Conservation (phyloP, 2,113 vertebrate species). For the Peromyscus californicus region DNA sequence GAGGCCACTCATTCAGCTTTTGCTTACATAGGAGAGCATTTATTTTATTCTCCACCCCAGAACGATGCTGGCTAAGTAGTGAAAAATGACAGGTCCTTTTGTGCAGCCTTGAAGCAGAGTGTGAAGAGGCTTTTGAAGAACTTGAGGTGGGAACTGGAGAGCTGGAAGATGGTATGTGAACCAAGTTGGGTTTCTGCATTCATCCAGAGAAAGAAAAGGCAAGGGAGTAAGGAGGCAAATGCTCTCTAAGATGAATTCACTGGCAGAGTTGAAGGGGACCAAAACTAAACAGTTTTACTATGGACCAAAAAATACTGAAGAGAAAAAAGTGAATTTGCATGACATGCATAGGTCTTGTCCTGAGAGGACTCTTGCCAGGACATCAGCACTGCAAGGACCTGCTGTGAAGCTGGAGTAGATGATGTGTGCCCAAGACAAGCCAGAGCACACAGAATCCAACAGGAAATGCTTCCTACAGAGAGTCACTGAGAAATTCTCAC, state of each 20-base stretch:
- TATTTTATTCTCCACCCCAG: not conserved
- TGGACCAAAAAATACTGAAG: not conserved
- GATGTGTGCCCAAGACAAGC: not conserved
- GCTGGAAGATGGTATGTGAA: not conserved
- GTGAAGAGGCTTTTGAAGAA: not conserved
- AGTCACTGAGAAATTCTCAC: not conserved
- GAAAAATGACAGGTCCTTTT: not conserved
- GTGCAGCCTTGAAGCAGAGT: not conserved
- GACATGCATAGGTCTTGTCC: accelerated
- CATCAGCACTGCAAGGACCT: too few species aligned
- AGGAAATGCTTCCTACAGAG: not conserved
- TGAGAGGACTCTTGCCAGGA: not conserved
- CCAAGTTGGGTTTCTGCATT: not conserved
- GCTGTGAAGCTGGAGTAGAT: not conserved
- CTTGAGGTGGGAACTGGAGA: not conserved
- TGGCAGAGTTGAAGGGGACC: not conserved
- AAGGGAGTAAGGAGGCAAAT: not conserved
- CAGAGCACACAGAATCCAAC: not conserved
- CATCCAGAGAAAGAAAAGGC: not conserved
- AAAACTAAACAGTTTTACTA: not conserved
- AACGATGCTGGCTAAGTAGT: not conserved
- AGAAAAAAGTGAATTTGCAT: not conserved
- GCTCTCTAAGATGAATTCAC: not conserved
- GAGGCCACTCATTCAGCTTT: not conserved
- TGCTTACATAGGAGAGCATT: too few species aligned